Evolutionary conservation across 2,888 invertebrate species (phyloP).

Genomic region (Scaptomyza reducta): DNA sequence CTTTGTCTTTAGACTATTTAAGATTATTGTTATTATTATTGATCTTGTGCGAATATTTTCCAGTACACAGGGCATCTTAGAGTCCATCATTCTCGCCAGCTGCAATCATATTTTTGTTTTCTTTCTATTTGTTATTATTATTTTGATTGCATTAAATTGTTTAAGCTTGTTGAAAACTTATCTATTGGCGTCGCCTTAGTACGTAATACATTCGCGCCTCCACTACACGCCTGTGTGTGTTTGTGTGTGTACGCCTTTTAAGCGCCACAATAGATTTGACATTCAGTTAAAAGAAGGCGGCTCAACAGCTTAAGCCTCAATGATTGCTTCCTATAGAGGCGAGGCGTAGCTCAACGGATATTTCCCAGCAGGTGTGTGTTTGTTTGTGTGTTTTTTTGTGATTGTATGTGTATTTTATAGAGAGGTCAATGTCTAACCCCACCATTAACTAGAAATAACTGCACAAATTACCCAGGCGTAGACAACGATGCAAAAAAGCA

Average conservation of each 20-base stretch:
- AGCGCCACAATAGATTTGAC: slow-evolving; percentile 74
- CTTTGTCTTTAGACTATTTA: no score
- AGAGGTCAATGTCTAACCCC: slow-evolving; percentile 20
- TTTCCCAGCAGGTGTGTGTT: slow-evolving; percentile 55
- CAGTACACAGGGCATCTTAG: no score
- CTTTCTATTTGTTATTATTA: slow-evolving; percentile 37
- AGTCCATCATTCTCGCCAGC: slow-evolving; percentile 13
- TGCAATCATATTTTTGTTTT: slow-evolving; percentile 16
- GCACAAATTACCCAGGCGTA: slow-evolving; percentile 67
- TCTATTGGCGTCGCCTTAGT: slow-evolving; percentile 18
- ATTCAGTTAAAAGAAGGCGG: slow-evolving; percentile 65
- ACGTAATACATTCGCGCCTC: slow-evolving; percentile 31
- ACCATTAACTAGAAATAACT: slow-evolving; percentile 27
- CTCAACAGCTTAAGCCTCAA: slow-evolving; percentile 3
- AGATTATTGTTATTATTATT: no score
- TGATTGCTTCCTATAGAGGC: slow-evolving; percentile 5
- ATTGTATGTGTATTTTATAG: slow-evolving; percentile 1
- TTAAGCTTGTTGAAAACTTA: slow-evolving; percentile 53
- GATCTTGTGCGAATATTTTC: no score
- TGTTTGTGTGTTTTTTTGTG: slow-evolving; percentile 5
- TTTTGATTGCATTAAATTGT: slow-evolving; percentile 68
- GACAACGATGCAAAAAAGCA: slow-evolving; percentile 56
- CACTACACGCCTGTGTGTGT: slow-evolving; percentile 11
- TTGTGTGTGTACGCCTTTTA: slow-evolving; percentile 42
- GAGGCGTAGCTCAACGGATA: slow-evolving; percentile 49